A percentile compares a stretch with the other conserved stretches of the same genome.
phyloP scores from a whole-genome alignment of 1,140 invertebrate species.

The Elymnias hypermnestra region DNA sequence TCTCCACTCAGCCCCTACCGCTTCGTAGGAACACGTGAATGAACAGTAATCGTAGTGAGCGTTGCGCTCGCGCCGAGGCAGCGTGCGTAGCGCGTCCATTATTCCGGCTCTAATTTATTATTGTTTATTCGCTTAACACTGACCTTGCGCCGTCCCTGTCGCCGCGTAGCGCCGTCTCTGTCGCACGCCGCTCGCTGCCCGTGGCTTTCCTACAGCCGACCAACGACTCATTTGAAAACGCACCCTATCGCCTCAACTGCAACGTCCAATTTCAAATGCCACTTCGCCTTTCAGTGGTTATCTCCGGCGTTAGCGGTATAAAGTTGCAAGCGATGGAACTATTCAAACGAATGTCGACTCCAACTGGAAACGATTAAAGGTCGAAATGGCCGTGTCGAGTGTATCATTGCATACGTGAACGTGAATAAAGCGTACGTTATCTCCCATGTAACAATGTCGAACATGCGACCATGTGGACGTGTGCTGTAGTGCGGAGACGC shows the following conservation, averaged over 20 bases:
- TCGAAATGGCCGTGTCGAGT: constrained; percentile 13
- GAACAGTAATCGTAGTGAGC: no score
- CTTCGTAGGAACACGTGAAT: no score
- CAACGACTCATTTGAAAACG: constrained; percentile 30
- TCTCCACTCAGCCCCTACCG: no score
- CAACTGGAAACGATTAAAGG: constrained; percentile 12
- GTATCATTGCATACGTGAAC: constrained; percentile 18
- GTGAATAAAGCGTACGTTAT: constrained; percentile 43
- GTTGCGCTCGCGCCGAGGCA: no score
- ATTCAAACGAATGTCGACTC: constrained; percentile 9
- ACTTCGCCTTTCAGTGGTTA: constrained; percentile 47
- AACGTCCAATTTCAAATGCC: constrained; percentile 29
- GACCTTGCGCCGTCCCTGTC: constrained; percentile 42
- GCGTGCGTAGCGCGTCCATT: no score
- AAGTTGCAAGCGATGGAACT: constrained; percentile 17
- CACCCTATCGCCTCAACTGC: constrained; percentile 23
- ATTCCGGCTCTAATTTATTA: constrained; percentile 34
- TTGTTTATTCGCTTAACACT: constrained; percentile 44
- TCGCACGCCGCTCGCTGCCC: constrained; percentile 24
- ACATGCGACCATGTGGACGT: constrained; percentile 39
- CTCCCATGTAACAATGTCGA: constrained; percentile 63
- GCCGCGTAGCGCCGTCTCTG: constrained; percentile 45
- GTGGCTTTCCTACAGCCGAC: constrained; percentile 54
- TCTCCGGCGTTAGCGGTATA: constrained; percentile 26
- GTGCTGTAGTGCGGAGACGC: constrained; percentile 31